Conservation (phyloP, 2,888 invertebrate genomes). For the Drosophila stalkeri region DNA sequence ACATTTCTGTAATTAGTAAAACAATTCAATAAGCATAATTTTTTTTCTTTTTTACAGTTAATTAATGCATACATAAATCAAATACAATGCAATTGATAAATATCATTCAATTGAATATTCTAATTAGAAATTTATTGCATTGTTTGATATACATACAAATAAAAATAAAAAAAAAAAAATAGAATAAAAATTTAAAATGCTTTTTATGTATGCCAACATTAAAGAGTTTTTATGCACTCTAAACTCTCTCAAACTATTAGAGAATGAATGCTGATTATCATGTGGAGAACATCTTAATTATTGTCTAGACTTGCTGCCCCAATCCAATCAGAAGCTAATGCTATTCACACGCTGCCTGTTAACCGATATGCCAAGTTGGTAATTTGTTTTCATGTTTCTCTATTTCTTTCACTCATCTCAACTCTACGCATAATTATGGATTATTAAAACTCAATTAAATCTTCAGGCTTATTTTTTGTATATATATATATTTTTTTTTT, state of each 20-base stretch:
- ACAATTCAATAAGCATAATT: neutral
- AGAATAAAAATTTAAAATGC: neutral
- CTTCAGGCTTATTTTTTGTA: constrained; percentile 7
- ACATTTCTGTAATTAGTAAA: constrained; percentile 1
- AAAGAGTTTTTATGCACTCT: neutral
- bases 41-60: neutral
- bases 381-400: constrained; percentile 28
- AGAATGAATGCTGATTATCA: constrained; percentile 14
- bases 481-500: neutral
- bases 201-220: neutral
- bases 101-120: constrained; percentile 3
- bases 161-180: too few relatives aligned
- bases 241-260: neutral
- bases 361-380: constrained; percentile 59
- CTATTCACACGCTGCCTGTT: constrained; percentile 68
- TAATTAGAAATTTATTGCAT: neutral
- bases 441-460: constrained; percentile 79
- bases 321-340: constrained; percentile 31
- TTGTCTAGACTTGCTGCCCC: constrained; percentile 9
- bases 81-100: neutral
- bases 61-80: constrained; percentile 9
- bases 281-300: constrained; percentile 34
- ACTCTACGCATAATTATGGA: constrained; percentile 70
- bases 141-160: too few relatives aligned
- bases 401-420: neutral